A percentile compares a stretch with the other conserved stretches of the same genome.
phyloP scores from a whole-genome alignment of 1,140 invertebrate species.

The Mya arenaria region DNA sequence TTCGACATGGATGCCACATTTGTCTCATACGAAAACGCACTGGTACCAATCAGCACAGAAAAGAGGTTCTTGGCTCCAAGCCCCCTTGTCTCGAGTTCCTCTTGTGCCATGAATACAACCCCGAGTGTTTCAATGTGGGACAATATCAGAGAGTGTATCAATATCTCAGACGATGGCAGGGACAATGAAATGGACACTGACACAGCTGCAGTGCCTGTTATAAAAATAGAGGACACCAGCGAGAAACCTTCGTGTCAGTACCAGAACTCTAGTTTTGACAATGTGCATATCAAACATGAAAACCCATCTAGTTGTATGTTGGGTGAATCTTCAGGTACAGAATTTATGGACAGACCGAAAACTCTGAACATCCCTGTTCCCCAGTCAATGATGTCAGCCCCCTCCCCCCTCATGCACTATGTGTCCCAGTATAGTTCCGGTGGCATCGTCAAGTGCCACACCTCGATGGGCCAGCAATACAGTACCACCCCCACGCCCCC shows the following conservation, averaged over 20 bases:
- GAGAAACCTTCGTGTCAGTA: conserved; percentile 74
- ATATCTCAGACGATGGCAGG: conserved; percentile 61
- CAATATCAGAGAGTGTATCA: conserved; percentile 74
- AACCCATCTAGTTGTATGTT: conserved; percentile 60
- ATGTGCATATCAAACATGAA: conserved; percentile 63
- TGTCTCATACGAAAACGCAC: conserved; percentile 50
- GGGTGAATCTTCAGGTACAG: conserved; percentile 21
- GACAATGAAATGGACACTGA: conserved; percentile 49
- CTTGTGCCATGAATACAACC: background rate
- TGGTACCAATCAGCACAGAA: conserved; percentile 10
- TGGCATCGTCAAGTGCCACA: conserved; percentile 52
- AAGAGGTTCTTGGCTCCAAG: background rate
- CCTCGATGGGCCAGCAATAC: conserved; percentile 44
- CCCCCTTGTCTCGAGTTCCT: background rate
- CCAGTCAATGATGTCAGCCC: conserved; percentile 54
- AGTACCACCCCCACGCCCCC: conserved; percentile 54
- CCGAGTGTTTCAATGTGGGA: conserved; percentile 73
- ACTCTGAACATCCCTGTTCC: conserved; percentile 57
- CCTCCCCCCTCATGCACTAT: conserved; percentile 56
- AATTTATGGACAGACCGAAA: conserved; percentile 55
- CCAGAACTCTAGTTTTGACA: conserved; percentile 61
- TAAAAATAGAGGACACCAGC: conserved; percentile 72
- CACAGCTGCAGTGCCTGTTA: conserved; percentile 47
- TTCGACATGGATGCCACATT: conserved; percentile 71
- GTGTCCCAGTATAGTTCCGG: conserved; percentile 56